A percentile compares a stretch with the other conserved stretches of the same genome.
Evolutionary conservation across 2,888 invertebrate genomes (phyloP).

Genomic region (Ormyrus pomaceus): DNA sequence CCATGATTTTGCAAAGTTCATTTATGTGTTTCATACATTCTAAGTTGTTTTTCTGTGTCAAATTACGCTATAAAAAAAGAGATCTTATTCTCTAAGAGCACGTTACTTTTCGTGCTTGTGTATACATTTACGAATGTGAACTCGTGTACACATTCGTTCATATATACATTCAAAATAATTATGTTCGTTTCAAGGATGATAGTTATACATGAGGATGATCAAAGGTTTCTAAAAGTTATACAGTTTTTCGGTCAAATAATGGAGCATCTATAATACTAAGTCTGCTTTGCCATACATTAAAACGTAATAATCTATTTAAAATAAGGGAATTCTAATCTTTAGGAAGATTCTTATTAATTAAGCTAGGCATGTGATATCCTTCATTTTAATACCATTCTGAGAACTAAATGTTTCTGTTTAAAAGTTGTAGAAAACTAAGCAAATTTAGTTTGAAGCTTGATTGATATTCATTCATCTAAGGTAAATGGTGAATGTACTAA

Average conservation of each 20-base stretch:
- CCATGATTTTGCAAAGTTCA: slow-evolving; percentile 62
- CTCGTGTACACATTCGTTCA: slow-evolving; percentile 3
- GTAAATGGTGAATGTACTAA: slow-evolving; percentile 50
- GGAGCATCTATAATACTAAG: slow-evolving; percentile 52
- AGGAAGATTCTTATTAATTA: slow-evolving; percentile 33
- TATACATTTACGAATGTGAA: slow-evolving; percentile 26
- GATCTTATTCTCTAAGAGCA: slow-evolving; percentile 66
- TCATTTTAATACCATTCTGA: slow-evolving; percentile 32
- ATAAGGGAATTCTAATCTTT: slow-evolving; percentile 27
- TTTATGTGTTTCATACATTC: slow-evolving; percentile 60
- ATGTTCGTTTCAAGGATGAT: slow-evolving; percentile 33
- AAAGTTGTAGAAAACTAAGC: slow-evolving; percentile 37
- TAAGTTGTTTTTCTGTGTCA: slow-evolving; percentile 57
- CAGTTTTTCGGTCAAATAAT: slow-evolving; percentile 44
- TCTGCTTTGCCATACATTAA: slow-evolving; percentile 25
- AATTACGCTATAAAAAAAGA: slow-evolving; percentile 64
- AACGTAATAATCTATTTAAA: slow-evolving; percentile 27
- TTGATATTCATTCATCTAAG: slow-evolving; percentile 40
- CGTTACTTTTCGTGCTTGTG: slow-evolving; percentile 57
- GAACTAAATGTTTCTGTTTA: slow-evolving; percentile 26
- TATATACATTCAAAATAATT: slow-evolving; percentile 30
- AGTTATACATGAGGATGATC: slow-evolving; percentile 45
- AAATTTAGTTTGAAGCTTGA: slow-evolving; percentile 51
- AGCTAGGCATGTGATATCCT: slow-evolving; percentile 16
- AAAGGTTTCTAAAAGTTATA: slow-evolving; percentile 53